Evolutionary conservation across 2,888 invertebrate genomes (phyloP), one percentile per base, ranked within the genome.

Genomic region (Apoda limacodes): DNA sequence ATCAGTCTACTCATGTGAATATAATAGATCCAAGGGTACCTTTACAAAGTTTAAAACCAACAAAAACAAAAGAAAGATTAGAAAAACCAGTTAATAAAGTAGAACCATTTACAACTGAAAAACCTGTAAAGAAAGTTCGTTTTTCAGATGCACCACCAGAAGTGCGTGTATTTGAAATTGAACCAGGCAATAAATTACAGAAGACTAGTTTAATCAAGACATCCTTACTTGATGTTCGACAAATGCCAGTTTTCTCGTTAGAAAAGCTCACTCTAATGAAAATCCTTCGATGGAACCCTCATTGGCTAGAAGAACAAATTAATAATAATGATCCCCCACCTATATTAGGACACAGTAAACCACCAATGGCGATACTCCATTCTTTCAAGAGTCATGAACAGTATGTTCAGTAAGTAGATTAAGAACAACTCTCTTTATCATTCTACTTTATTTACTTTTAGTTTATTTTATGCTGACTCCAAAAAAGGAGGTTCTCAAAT

Each of bases 251-350:
- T 9, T 68, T 63, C 44, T 72, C 76, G 14, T 45, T 62, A 24
- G 55, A 70, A 42, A 78, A 82, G 39, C 63, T 82, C 23, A 82
- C 85, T 7, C 57, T 86, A 13, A 63, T 80, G 39, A 76, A 81
- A 39, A 82, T 89, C 39, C 67, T 88, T 4, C 46, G 66, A 11
- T 90, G 89, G 90, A 85, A 85, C 47, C 85, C 88, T 5, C 69
- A 80, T 13, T 90, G 89, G 89, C 52, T 90, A 2, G 60, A 82
- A 33, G 83, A 85, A 43, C 84, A 86, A 50, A 53, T 64, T 12
- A 57, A 57, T 25, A 57, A 64, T 7, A 67, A 69, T 32, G 68
- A 75, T 2, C 82, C 83, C 28, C 86, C 87, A 2, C 82, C 85
- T 4, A 82, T 85, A 13, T 58, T 83, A 25, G 76, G 76, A 1